These are phyloP conservation scores for Periophthalmus magnuspinnatus DNA, from an alignment of 2,797 vertebrate species.

Conservation along the genomic window DNA sequence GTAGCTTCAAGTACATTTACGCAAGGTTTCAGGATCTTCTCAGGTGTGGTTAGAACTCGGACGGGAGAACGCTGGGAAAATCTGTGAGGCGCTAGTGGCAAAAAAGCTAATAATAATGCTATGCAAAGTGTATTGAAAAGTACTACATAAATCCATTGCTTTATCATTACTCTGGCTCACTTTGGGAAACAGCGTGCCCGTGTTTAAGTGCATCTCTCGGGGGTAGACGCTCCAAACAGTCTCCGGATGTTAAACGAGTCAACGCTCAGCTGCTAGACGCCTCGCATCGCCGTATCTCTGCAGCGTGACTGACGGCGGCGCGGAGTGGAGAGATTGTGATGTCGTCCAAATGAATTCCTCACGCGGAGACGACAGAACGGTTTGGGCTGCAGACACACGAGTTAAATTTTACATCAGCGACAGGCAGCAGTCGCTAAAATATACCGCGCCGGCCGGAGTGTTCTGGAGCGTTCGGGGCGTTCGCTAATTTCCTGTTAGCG, in stretches of 20 bases:
- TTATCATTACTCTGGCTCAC: background rate
- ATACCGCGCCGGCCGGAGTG: constrained; percentile 30
- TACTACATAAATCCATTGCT: too few relatives aligned
- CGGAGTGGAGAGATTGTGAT: constrained; percentile 13
- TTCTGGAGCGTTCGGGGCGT: too few relatives aligned
- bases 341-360: constrained; percentile 37
- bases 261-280: constrained; percentile 55
- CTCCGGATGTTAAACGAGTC: constrained; percentile 68
- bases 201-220: constrained; percentile 12
- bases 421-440: constrained; percentile 30
- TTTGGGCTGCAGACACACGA: constrained; percentile 32
- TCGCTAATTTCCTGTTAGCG: constrained; percentile 22
- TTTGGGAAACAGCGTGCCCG: too few relatives aligned
- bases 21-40: too few relatives aligned
- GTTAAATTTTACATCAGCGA: constrained; percentile 38
- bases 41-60: too few relatives aligned
- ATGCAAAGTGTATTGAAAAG: too few relatives aligned
- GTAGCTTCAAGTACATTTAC: too few relatives aligned
- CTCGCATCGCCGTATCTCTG: constrained; percentile 35
- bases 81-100: too few relatives aligned
- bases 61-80: too few relatives aligned
- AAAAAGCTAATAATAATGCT: too few relatives aligned
- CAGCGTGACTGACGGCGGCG: constrained; percentile 4
- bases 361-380: constrained; percentile 25
- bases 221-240: constrained; percentile 22